phyloP scores from a whole-genome alignment of 2,888 invertebrate species.

The Thereva nobilitata region DNA sequence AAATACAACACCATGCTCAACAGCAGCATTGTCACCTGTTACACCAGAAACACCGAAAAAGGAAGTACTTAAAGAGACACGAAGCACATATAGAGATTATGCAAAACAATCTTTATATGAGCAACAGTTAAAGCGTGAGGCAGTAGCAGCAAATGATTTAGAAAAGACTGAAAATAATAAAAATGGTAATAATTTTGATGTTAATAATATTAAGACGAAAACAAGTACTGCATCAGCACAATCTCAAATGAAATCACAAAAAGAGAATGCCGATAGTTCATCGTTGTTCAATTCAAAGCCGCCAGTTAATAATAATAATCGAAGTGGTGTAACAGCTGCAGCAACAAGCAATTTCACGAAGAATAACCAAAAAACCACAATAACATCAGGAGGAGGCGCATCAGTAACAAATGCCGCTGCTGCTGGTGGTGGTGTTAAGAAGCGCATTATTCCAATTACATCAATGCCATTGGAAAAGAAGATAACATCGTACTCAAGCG shows the following conservation, averaged over 20 bases:
- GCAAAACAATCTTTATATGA: constrained; percentile 54
- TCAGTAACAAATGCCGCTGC: no score
- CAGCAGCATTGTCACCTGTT: constrained; percentile 26
- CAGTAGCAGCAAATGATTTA: constrained; percentile 31
- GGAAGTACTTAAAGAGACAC: constrained; percentile 60
- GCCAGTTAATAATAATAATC: neutral
- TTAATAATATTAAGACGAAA: neutral
- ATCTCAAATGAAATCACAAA: constrained; percentile 4
- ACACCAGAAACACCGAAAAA: constrained; percentile 43
- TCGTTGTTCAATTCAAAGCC: neutral
- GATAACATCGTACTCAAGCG: constrained; percentile 45
- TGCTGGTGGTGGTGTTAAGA: constrained; percentile 38
- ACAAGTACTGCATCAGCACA: no score
- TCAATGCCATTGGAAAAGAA: constrained; percentile 53
- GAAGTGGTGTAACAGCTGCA: neutral
- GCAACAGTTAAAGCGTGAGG: constrained; percentile 39
- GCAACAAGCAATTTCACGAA: neutral
- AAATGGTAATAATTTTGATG: constrained; percentile 6
- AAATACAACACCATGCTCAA: constrained; percentile 13
- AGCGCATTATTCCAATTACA: constrained; percentile 50
- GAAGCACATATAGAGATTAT: constrained; percentile 61
- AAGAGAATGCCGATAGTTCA: constrained; percentile 3
- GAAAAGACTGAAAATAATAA: constrained; percentile 40
- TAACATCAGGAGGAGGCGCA: neutral
- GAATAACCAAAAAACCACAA: neutral